Evolutionary conservation across 2,888 invertebrate genomes (phyloP), one percentile per base, ranked within the genome.

Genomic region (Cantharis lateralis): DNA sequence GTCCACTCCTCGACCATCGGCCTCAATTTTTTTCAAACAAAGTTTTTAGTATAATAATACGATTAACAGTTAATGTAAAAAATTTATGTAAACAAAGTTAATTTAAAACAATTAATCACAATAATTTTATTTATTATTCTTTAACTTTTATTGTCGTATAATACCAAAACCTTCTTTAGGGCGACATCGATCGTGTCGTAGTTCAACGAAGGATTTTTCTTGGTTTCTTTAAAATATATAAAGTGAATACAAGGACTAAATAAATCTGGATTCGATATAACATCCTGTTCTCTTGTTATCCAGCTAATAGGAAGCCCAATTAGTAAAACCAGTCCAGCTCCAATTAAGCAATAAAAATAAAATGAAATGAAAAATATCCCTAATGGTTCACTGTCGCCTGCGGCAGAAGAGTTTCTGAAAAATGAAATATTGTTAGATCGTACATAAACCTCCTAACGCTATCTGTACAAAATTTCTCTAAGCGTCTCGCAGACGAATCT

Each of bases 311-410:
- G 72, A 11, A 82, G 68, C 4, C 81, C 82, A 20, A 81, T 61
- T 48, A 76, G 10, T 20, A 82, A 15, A 13, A 77, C 78, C 4
- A 80, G 16, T 5, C 63, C 7, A 3, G 71, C 75, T 13, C 81
- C 81, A 15, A 82, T 78, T 7, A 80, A 26, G 0, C 79, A 63
- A 64, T 82, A 84, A 79, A 81, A 86, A 70, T 85, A 84, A 70
- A 81, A 83, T 0, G 85, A 84, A 13, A 86, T 80, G 24, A 79
- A 77, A 72, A 85, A 85, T 18, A 84, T 24, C 9, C 70, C 70
- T 10, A 79, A 73, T n/a, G 79, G 74, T 5, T 80, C 61, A 61
- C 76, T 70, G 3, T 28, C 15, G 10, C 15, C 69, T n/a, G 15
- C 62, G 28, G 16, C 61, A 3, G 70, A n/a, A 10, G 72, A 62